Percentiles rank a stretch among this genome's conserved stretches.
Evolutionary conservation across 2,797 vertebrate genomes (phyloP).

Genomic region (Clarias platycephalus): DNA sequence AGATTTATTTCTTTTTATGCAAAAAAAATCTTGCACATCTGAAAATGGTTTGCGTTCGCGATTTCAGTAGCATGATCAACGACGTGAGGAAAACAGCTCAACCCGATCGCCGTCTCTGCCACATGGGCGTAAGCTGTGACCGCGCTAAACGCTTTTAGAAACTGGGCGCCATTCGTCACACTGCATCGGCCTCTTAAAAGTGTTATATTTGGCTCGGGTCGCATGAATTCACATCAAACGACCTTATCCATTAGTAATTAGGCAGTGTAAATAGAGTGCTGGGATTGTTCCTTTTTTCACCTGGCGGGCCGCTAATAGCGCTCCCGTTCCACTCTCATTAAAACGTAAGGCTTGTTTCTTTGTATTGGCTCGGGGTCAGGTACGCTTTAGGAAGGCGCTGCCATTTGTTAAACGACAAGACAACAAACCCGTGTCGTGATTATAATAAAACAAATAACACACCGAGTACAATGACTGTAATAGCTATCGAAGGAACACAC

Average conservation of each 20-base stretch:
- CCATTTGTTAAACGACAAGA: constrained; percentile 2
- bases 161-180: constrained; percentile 29
- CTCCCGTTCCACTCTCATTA: constrained; percentile 32
- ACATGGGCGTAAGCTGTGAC: background rate
- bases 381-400: background rate
- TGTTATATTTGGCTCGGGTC: constrained; percentile 22
- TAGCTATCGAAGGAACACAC: constrained; percentile 1
- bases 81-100: background rate
- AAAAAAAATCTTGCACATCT: constrained; percentile 11
- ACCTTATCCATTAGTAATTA: constrained; percentile 43
- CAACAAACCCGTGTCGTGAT: background rate
- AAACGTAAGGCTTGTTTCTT: constrained; percentile 20
- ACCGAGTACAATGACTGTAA: background rate
- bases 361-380: constrained; percentile 6
- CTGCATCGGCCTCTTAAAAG: constrained; percentile 13
- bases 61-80: constrained; percentile 27
- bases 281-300: constrained; percentile 34
- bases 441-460: background rate
- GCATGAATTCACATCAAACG: constrained; percentile 21
- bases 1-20: constrained; percentile 4
- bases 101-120: background rate
- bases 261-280: constrained; percentile 35
- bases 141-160: background rate
- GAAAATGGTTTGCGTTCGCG: constrained; percentile 15
- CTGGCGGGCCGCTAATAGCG: constrained; percentile 28